phyloP scores from a whole-genome alignment of 2,113 vertebrate genomes.

The Lagopus muta region DNA sequence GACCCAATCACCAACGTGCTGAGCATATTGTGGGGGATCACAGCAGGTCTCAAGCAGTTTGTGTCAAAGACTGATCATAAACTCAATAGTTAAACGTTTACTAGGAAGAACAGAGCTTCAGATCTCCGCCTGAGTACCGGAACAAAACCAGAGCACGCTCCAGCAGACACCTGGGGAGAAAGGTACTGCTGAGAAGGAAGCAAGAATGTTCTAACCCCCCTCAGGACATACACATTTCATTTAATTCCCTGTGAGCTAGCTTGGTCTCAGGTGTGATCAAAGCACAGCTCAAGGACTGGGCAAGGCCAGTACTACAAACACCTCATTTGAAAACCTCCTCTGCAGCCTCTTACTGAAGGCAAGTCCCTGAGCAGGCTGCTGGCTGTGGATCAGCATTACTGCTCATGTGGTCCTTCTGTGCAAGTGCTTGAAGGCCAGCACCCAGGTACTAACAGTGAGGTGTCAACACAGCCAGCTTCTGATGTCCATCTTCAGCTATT shows the following conservation, averaged over 20 bases:
- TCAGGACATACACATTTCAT: neutral
- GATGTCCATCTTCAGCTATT: neutral
- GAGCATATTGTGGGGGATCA: neutral
- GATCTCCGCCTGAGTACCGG: neutral
- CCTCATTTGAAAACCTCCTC: neutral
- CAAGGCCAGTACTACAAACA: conserved; percentile 12
- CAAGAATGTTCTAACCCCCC: neutral
- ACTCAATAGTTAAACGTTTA: neutral
- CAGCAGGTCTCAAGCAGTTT: neutral
- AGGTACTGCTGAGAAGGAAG: neutral
- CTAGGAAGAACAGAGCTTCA: neutral
- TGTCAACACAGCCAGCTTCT: neutral
- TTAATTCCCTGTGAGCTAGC: neutral
- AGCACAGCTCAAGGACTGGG: conserved; percentile 40
- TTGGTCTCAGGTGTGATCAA: conserved; percentile 42
- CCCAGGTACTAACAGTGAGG: accelerated
- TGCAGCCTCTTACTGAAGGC: neutral
- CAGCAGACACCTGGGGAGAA: neutral
- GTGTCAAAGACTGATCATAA: neutral
- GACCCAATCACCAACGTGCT: neutral
- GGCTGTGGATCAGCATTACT: neutral
- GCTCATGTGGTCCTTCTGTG: neutral
- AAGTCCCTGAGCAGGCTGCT: neutral
- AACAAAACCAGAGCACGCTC: neutral
- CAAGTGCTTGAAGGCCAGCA: neutral